Percentiles rank a stretch among this genome's conserved stretches.
These are phyloP conservation scores for Serranus cabrilla DNA, from an alignment of 2,797 vertebrate species.

Conservation along the genomic window DNA sequence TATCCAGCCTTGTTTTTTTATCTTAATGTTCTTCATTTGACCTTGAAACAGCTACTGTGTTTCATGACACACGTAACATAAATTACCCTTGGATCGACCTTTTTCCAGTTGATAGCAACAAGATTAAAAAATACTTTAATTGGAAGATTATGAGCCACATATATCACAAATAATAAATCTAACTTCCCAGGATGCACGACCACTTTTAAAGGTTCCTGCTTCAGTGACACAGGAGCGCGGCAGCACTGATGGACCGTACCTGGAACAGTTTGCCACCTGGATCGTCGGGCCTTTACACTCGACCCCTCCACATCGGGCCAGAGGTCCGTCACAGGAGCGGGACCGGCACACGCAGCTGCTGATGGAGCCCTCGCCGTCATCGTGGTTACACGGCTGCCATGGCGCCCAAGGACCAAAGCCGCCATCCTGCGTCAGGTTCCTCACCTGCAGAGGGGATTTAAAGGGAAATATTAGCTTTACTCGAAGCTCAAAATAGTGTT, in stretches of 20 bases:
- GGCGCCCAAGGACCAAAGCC: slow-evolving; percentile 89
- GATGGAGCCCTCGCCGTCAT: slow-evolving; percentile 84
- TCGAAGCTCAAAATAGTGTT: no score
- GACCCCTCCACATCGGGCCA: slow-evolving; percentile 90
- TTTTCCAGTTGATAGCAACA: no score
- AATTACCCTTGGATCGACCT: no score
- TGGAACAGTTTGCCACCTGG: slow-evolving; percentile 95
- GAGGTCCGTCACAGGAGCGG: slow-evolving; percentile 90
- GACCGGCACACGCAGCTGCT: slow-evolving; percentile 92
- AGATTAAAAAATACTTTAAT: no score
- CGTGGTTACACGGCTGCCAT: slow-evolving; percentile 91
- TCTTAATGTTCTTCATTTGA: no score
- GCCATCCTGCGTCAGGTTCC: slow-evolving; percentile 94
- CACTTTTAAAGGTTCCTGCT: background rate
- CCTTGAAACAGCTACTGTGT: no score
- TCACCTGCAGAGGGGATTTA: slow-evolving; percentile 79
- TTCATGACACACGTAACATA: no score
- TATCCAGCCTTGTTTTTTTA: no score
- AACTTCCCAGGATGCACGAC: background rate
- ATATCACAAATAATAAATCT: background rate
- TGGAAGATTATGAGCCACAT: background rate
- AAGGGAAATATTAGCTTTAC: slow-evolving; percentile 1
- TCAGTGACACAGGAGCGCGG: background rate
- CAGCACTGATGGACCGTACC: slow-evolving; percentile 75
- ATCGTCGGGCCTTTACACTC: slow-evolving; percentile 90